Base-by-base conservation (phyloP, 2,888 invertebrate genomes). In the Saturnia pavonia region DNA sequence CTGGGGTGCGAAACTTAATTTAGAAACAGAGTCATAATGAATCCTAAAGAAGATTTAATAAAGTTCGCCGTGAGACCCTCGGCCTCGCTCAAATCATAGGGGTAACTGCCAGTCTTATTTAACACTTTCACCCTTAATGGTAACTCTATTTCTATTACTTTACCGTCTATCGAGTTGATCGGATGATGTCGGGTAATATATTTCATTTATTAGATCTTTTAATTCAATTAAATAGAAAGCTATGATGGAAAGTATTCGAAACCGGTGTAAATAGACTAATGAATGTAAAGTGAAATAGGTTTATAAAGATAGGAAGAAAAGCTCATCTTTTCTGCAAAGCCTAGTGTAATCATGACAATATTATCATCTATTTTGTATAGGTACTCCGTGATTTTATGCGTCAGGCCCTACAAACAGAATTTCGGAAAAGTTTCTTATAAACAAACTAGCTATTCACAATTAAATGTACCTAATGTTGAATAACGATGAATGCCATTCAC, bases 21-120 rank as follows among this genome's bases (percentile, higher is more conserved):
- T 88, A 85, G 85, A 78, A 80, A 83, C 85, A 77, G 77, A 78
- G 77, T 77, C 80, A 80, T 89, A 90, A 89, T 90, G 88, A 88
- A 89, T 89, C 89, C 86, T 84, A 81, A 85, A 84, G 82, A 85
- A 86, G 85, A 86, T 87, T 89, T 89, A 90, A 89, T 89, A 89
- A 89, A 85, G 82, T 78, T 77, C 79, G 74, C 82, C 77, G 78
- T 77, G 75, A 78, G 80, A 77, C 78, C 80, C 81, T 82, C 80
- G 74, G 77, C 80, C 81, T 82, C 80, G 74, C 57, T 82, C 80
- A 73, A 78, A 74, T 77, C 80, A 79, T 82, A 80, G 81, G 80
- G 80, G 80, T 78, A 78, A 80, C 82, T 80, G 84, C 80, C 80
- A 79, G 77, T 82, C 80, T 82, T 78, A 79, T 80, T 80, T 78